Evolutionary conservation across 2,888 invertebrate genomes (phyloP), one percentile per base, ranked within the genome.

Genomic region (Troides oblongomaculatus): DNA sequence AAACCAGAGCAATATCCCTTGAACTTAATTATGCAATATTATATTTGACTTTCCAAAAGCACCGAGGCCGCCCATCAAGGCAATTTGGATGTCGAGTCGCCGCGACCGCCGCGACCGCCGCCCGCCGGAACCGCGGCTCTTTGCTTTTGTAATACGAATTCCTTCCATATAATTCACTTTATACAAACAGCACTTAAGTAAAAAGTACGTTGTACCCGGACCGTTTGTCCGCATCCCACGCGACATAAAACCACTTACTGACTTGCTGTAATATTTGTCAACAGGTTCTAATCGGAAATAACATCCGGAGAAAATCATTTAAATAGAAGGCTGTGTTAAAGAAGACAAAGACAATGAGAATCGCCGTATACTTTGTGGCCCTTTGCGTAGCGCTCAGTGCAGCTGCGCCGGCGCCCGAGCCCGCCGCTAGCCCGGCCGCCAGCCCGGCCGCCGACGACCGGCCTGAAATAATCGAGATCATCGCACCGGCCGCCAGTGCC

Each of bases 401-500:
- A 73, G 82, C 82, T 68, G 84, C 75, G 36, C 81, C 83, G 50
- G 81, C 79, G 58, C 82, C 84, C 18, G 78, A 75, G 50, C 79
- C 85, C 7, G 75, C 72, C 23, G 80, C 84, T n/a, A 77, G 71
- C 56, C 82, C 88, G 17, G 79, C 71, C 10, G 21, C 21, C 21
- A 21, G 30, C 75, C 82, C 60, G 73, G 73, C 78, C 21, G 82
- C 81, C 69, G 91, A 90, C 80, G 84, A 85, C 80, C 78, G 77
- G 46, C 93, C 92, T 0, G 93, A 93, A 75, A 92, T 93, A 77
- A 93, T 93, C 53, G 93, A 93, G 76, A 93, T 93, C 77, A 93
- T 93, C 75, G 92, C 93, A 0, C 93, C 93, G 68, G 93, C 93
- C 50, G 86, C 82, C 76, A 87, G 86, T 69, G 93, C 93, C 72